Base-by-base conservation (phyloP, 2,797 vertebrate genomes). In the Buceros bicornis region DNA sequence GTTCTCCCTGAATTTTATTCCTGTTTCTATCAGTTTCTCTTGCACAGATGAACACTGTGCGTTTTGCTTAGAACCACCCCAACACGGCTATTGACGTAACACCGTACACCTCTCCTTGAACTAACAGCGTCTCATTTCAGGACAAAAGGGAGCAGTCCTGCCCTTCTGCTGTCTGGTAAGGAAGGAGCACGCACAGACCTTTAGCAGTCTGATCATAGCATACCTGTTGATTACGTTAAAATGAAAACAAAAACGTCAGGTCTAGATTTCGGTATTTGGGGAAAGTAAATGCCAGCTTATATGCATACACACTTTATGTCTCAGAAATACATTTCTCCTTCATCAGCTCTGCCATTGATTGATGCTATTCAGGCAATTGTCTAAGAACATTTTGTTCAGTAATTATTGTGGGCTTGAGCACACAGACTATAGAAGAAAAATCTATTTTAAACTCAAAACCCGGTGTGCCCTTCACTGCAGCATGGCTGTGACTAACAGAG, bases 401-500 rank as follows among this genome's bases (percentile, higher is more conserved):
- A 80, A 92, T 65, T 81, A 65, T 48, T 42, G 83, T 72, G 42
- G 74, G 58, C 67, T 91, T 95, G 83, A 97, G 83, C 42, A 67
- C 73, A 90, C 57, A 90, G 58, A 40, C 86, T 92, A 92, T 28
- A 93, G 93, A 81, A 92, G 37, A 96, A 86, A 96, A 74, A 91
- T 91, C 87, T 97, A 85, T 98, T 98, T 98, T 96, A 86, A 97
- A 96, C 89, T 62, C 82, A 70, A 92, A 94, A 67, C 43, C 91
- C 78, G 80, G 58, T 13, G 25, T 42, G 56, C 43, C 82, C 84
- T 93, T 95, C 90, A 84, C 58, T 70, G 51, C 62, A 93, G 90
- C 74, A 89, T 2, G 64, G 93, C 93, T 98, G 97, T 97, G 96
- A 98, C 95, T 96, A 97, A 95, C 76, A 94, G 87, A 97, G 82